Base-by-base conservation (phyloP, 2,113 vertebrate species). In the Semnopithecus entellus region DNA sequence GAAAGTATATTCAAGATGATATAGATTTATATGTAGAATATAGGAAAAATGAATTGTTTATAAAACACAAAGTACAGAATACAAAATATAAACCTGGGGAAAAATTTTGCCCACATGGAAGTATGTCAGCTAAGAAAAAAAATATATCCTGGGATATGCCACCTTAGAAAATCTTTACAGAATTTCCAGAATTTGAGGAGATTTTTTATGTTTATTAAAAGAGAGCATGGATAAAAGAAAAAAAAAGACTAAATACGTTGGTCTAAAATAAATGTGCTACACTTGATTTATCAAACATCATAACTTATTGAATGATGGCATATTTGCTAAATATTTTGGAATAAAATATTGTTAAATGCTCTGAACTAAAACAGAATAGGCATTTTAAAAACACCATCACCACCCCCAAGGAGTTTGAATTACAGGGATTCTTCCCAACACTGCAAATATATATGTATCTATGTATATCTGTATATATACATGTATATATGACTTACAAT, bases 131-230 rank as follows among this genome's bases (percentile, higher is more conserved):
- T 43, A 57, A 70, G 73, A 70, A 45, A 80, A 79, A 80, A 79
- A 68, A 70, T 18, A 30, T 59, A 55, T 50, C 17, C 18, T 75
- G 38, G 45, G 6, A 48, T 38, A n/a, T 64, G 17, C 3, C 2
- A 30, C 22, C 14, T 59, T 52, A 92, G 25, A 16, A 22, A 4
- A 8, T n/a, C 45, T 91, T 75, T 68, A 55, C 0, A 70, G 23
- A 85, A 85, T 82, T 84, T 91, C 20, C 22, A 50, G 61, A 52
- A 14, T 66, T 78, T 72, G 22, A 50, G 38, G 5, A 79, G 78
- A 79, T 32, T 85, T 92, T 92, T 90, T 68, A 25, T 78, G 2
- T 52, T 92, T 90, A 76, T 89, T 94, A 32, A 89, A 89, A 76
- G 13, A 89, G 3, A 0, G 0, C 48, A 89, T 55, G 20, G 8